Percentiles rank a stretch among this genome's conserved stretches.
These are phyloP conservation scores for Cynodonichthys magdalenae DNA, from an alignment of 2,797 vertebrate genomes.

Conservation along the genomic window DNA sequence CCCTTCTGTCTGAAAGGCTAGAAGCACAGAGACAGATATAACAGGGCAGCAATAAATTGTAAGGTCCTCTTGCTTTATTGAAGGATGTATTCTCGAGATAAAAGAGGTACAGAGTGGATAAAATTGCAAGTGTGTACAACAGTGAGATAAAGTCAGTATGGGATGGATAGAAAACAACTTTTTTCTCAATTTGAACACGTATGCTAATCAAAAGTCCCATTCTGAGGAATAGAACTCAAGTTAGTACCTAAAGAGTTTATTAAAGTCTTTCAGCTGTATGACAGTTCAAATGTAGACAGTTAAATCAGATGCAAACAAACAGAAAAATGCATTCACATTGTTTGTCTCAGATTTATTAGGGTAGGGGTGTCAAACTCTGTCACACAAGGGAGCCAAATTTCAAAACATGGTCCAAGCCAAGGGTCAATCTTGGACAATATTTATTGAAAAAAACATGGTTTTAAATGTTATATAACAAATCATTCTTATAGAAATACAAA, in stretches of 20 bases:
- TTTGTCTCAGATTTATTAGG: too few species aligned
- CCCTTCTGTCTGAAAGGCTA: slow-evolving; percentile 85
- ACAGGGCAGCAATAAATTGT: slow-evolving; percentile 1
- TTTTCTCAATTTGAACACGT: neutral
- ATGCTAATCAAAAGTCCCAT: neutral
- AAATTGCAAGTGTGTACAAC: neutral
- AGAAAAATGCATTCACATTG: too few species aligned
- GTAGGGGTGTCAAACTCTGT: too few species aligned
- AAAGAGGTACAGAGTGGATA: neutral
- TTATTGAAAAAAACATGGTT: too few species aligned
- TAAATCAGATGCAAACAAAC: neutral
- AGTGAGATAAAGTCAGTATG: neutral
- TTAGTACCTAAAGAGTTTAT: neutral
- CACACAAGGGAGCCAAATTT: too few species aligned
- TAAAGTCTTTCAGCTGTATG: neutral
- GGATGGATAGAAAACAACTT: neutral
- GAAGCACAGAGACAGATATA: slow-evolving; percentile 28
- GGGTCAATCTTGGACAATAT: too few species aligned
- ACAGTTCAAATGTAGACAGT: neutral
- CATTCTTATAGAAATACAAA: too few species aligned
- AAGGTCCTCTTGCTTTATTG: neutral
- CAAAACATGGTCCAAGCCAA: too few species aligned
- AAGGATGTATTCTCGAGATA: slow-evolving; percentile 11
- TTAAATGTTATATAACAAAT: too few species aligned
- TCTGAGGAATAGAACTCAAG: neutral